Percentiles rank a stretch among this genome's conserved stretches.
Conservation (phyloP, 2,113 vertebrate genomes). For the Cochlearius cochlearius region DNA sequence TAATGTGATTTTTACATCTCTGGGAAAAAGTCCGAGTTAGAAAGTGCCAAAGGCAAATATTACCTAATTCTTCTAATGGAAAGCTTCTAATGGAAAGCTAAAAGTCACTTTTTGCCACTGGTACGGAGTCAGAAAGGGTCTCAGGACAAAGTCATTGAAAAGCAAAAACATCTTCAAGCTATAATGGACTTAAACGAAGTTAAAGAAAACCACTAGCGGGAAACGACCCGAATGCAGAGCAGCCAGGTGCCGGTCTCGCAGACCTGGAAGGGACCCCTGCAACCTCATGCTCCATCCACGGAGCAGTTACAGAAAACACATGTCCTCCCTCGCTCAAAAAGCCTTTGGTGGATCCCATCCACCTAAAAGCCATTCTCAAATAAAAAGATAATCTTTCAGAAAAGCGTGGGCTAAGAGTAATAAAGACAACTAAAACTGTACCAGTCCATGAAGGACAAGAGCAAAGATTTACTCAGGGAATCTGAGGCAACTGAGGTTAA, state of each 20-base stretch:
- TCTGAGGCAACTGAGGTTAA: not conserved
- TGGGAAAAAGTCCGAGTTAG: not conserved
- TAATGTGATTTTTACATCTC: constrained; percentile 4
- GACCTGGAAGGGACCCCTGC: not conserved
- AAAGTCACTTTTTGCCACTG: not conserved
- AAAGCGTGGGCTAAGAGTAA: not conserved
- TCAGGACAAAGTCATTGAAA: not conserved
- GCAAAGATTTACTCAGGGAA: not conserved
- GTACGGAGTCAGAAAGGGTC: not conserved
- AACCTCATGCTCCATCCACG: not conserved
- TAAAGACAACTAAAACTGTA: not conserved
- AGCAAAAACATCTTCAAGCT: not conserved
- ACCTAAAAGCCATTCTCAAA: not conserved
- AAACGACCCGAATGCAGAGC: not conserved
- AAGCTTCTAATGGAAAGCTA: constrained; percentile 2
- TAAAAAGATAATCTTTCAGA: not conserved
- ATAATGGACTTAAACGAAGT: not conserved
- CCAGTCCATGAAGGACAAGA: not conserved
- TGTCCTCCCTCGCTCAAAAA: not conserved
- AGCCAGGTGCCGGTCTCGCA: not conserved
- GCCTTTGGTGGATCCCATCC: not conserved
- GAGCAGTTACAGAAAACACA: not conserved
- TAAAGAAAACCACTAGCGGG: not conserved
- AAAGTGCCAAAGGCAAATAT: constrained; percentile 34
- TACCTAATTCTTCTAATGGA: constrained; percentile 23